Evolutionary conservation across 2,113 vertebrate genomes (phyloP), one percentile per base, ranked within the genome.

Genomic region (Pygoscelis antarcticus): DNA sequence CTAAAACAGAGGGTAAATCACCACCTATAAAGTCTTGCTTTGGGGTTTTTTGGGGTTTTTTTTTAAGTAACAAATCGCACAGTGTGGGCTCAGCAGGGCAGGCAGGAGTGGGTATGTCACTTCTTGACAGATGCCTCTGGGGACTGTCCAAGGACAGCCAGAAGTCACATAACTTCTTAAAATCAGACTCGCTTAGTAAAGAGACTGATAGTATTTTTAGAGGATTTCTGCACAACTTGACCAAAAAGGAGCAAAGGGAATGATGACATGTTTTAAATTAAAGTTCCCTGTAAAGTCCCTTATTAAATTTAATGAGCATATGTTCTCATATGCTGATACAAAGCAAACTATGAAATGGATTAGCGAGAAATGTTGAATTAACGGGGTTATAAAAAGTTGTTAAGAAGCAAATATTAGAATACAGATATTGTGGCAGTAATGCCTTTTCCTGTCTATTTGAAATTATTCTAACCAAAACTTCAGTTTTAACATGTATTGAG

Each of bases 1-100:
- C 94, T 40, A 97, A 94, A 83, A 1, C 87, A 42, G 95, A 98
- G 11, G 97, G 97, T 98, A 97, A 98, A 78, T 77, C 26, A 36
- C 8, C 11, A 79, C 29, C 55, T 57, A 6, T 7, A 1, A 57
- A 52, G 7, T 25, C 30, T 80, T 47, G 26, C 58, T 78, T 74
- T 55, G 19, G 9, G 16, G n/a, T 4, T 22, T 47, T 32, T 26
- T 46, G 16, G 26, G 8, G 16, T 38, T 36, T 25, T 78, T 65
- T 71, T 20, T 32, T 14, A 32, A 26, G 17, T 2, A 47, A 46
- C 46, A 64, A 30, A 30, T 19, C 1, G 5, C 36, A 3, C 30
- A 34, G 42, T 6, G 9, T 34, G 65, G 74, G 66, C 40, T 90
- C 61, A 29, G 42, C 69, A 61, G 60, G 44, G 42, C 69, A 61